Percentiles rank a stretch among this genome's conserved stretches.
Evolutionary conservation across 2,113 vertebrate species (phyloP).

Genomic region (Ginglymostoma cirratum): DNA sequence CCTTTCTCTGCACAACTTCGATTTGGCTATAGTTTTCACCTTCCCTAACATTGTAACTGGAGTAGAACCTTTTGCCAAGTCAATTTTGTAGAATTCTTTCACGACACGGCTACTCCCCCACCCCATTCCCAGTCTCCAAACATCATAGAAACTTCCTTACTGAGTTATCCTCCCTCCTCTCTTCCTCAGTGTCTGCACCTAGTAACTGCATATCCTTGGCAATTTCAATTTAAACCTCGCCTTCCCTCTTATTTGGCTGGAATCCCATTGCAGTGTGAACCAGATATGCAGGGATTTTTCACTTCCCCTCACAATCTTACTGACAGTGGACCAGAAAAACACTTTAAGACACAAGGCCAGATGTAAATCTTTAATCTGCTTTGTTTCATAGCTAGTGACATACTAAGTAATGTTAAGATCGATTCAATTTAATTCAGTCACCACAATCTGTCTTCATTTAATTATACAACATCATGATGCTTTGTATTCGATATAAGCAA

Average conservation of each 20-base stretch:
- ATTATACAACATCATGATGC: background rate
- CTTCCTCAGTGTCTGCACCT: background rate
- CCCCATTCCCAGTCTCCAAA: background rate
- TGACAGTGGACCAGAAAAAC: background rate
- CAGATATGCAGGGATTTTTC: background rate
- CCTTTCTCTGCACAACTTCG: background rate
- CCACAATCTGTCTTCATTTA: background rate
- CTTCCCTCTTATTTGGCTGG: background rate
- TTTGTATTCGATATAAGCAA: background rate
- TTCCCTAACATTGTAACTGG: background rate
- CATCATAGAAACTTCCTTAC: background rate
- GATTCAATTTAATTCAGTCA: background rate
- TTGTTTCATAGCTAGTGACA: background rate
- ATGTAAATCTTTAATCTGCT: background rate
- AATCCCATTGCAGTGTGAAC: background rate
- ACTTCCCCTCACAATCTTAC: background rate
- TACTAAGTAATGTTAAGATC: background rate
- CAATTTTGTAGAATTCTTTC: background rate
- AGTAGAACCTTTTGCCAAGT: background rate
- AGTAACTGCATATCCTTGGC: background rate
- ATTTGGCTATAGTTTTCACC: background rate
- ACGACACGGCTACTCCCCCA: background rate
- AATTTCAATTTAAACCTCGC: background rate
- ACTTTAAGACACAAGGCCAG: background rate
- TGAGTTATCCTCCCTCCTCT: background rate